Conservation (phyloP, 2,888 invertebrate genomes). For the Aphodius granarius region DNA sequence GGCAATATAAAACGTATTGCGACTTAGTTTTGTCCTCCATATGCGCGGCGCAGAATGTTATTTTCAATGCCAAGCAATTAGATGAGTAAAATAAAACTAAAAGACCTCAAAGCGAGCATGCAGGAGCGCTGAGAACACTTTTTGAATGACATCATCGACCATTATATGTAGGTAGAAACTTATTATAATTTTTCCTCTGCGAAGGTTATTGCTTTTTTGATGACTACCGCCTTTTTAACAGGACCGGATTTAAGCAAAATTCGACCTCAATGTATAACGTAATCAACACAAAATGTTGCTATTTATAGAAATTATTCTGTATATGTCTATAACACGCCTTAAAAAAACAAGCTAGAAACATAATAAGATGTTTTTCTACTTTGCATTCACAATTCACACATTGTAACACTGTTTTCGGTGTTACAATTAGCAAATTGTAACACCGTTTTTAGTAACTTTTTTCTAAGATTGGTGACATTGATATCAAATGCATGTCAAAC, state of each 20-base stretch:
- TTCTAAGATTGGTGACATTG: too few relatives aligned
- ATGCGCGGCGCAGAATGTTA: not conserved
- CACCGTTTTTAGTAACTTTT: too few relatives aligned
- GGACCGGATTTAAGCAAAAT: not conserved
- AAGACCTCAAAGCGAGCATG: not conserved
- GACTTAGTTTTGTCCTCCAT: not conserved
- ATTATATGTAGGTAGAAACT: not conserved
- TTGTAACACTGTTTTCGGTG: too few relatives aligned
- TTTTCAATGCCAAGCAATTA: not conserved
- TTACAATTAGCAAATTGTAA: too few relatives aligned
- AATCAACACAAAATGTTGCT: not conserved
- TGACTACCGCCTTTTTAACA: not conserved
- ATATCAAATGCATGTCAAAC: too few relatives aligned
- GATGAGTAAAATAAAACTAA: not conserved
- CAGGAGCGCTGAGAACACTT: not conserved
- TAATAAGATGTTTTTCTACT: too few relatives aligned
- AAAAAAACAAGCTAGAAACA: not conserved
- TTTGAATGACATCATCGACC: not conserved
- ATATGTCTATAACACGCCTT: not conserved
- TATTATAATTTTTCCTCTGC: not conserved
- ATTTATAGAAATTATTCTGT: not conserved
- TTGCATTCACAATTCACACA: too few relatives aligned
- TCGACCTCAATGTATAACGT: not conserved
- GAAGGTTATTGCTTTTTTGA: not conserved
- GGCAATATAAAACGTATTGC: not conserved